Evolutionary conservation across 2,797 vertebrate genomes (phyloP), one percentile per base, ranked within the genome.

Genomic region (Microcaecilia unicolor): DNA sequence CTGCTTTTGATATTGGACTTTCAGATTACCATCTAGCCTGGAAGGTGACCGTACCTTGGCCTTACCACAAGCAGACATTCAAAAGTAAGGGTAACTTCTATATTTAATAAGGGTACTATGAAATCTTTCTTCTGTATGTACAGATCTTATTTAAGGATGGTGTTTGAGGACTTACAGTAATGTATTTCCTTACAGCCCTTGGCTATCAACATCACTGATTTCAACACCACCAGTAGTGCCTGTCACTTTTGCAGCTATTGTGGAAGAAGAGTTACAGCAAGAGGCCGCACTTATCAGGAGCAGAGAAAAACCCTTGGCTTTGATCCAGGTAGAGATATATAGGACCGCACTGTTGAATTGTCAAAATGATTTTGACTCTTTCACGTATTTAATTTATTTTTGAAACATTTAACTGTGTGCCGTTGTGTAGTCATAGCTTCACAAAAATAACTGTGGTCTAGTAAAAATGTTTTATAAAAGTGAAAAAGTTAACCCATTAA

Each of bases 181-280:
- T 3, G 18, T 48, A 1, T 6, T 4, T 25, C 34, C 53, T 76
- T 60, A 25, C 72, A 99, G 95, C 50, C 93, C 95, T 17, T 99
- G 95, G 95, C 74, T 88, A 32, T 72, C 84, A 38, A 67, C 82
- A 27, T 81, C 80, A 17, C 62, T 72, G 38, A 31, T 73, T 31
- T 81, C 69, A 42, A 76, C 86, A 18, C 61, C 67, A 6, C 37
- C 64, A 28, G 66, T 66, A 13, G 58, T 76, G 5, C 78, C 77
- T 15, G 76, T 95, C 52, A 88, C 90, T 40, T 98, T 98, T 53
- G 90, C 94, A 22, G 81, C 92, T 31, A 99, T 99, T 15, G 77
- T 99, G 48, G 93, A 99, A 55, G 93, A 99, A 55, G 93, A 97
- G 55, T 85, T 83, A 44, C 86, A 93, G 52, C 94, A 98, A 67